phyloP scores from a whole-genome alignment of 92 coral and sea anemone genomes.

The Phenganax marumi region DNA sequence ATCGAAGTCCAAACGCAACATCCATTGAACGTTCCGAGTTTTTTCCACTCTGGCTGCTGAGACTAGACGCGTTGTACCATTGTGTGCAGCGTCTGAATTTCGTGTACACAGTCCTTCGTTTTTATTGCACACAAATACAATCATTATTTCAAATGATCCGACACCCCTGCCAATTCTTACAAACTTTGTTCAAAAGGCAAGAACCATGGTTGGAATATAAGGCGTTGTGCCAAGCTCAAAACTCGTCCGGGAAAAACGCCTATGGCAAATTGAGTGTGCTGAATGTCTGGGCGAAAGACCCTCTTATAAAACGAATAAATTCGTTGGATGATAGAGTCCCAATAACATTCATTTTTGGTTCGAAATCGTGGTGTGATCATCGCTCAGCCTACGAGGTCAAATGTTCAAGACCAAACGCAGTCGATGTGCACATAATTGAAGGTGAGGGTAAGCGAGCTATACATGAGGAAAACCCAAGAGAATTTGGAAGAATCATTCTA shows the following conservation, averaged over 20 bases:
- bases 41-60: slow-evolving; percentile 77
- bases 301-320: slow-evolving; percentile 79
- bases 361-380: slow-evolving; percentile 83
- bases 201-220: slow-evolving; percentile 11
- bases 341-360: slow-evolving; percentile 81
- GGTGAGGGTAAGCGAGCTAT: slow-evolving; percentile 78
- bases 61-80: slow-evolving; percentile 61
- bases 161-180: slow-evolving; percentile 16
- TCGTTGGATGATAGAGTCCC: slow-evolving; percentile 61
- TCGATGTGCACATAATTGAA: slow-evolving; percentile 74
- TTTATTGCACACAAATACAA: neutral
- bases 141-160: neutral
- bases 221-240: slow-evolving; percentile 57
- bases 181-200: slow-evolving; percentile 22
- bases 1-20: slow-evolving; percentile 72
- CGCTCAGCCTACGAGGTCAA: slow-evolving; percentile 96
- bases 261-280: slow-evolving; percentile 78
- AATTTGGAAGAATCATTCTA: slow-evolving; percentile 54
- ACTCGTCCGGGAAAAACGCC: slow-evolving; percentile 87
- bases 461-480: slow-evolving; percentile 77
- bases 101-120: neutral
- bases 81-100: slow-evolving; percentile 9
- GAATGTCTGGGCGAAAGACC: slow-evolving; percentile 83
- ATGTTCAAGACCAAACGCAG: slow-evolving; percentile 72
- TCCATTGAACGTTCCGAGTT: slow-evolving; percentile 50